Evolutionary conservation across 2,888 invertebrate species (phyloP), one percentile per base, ranked within the genome.

Genomic region (Elysia crispata): DNA sequence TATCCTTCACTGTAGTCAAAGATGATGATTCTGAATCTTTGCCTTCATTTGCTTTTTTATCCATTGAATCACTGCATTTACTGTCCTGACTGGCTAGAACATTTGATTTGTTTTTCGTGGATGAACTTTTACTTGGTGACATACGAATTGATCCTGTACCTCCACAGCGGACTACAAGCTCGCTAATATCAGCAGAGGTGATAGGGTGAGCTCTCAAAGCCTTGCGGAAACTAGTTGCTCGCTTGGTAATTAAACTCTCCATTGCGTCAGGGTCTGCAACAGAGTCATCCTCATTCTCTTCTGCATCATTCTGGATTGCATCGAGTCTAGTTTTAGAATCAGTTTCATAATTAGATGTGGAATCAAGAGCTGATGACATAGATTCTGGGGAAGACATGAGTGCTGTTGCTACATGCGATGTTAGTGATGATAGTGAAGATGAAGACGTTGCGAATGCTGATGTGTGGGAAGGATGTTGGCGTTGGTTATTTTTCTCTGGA

Each of bases 221-320:
- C 25, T 85, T 81, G 20, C 87, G 85, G 81, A 90, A 90, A 81
- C 90, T 90, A 62, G 82, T 80, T 25, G 87, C 85, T 41, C 90
- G 83, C 49, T 84, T 76, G 13, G 77, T 57, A 13, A 67, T n/a
- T 25, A 41, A 41, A 41, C n/a, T n/a, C n/a, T n/a, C n/a, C n/a
- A n/a, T n/a, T n/a, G n/a, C n/a, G n/a, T 41, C 41, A 41, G 41
- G 11, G 41, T 41, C 41, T 11, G 3, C 41, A 41, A 11, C 5
- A 41, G 11, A 6, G 41, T 41, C 41, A 41, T 41, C 41, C 41
- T 11, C 41, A 41, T 41, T 41, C 5, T 41, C 41, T 11, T 41
- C 41, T 41, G 41, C 41, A 41, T 41, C 41, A 41, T 41, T 41
- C 41, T 11, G 41, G 41, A 41, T 41, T 41, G 3, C 41, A 41